These are phyloP conservation scores for Myiozetetes cayanensis DNA, from an alignment of 2,113 vertebrate genomes.

Conservation along the genomic window DNA sequence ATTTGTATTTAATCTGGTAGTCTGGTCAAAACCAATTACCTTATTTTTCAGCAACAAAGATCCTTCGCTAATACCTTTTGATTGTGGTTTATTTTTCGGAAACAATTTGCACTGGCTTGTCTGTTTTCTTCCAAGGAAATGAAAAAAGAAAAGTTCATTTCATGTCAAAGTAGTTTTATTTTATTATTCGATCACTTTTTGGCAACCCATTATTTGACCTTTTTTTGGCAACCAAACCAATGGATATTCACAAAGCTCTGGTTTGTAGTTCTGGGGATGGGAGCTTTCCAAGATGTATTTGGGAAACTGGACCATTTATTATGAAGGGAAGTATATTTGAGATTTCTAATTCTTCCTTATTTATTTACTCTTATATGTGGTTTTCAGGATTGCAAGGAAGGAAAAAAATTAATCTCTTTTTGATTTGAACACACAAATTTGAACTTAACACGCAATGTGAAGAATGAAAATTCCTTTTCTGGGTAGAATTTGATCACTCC, in stretches of 20 bases:
- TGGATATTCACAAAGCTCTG: constrained; percentile 16
- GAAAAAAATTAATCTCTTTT: background rate
- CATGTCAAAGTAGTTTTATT: background rate
- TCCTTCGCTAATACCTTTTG: background rate
- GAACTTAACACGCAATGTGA: background rate
- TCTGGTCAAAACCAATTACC: background rate
- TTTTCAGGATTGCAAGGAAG: background rate
- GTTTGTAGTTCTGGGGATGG: background rate
- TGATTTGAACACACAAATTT: background rate
- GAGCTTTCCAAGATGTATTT: background rate
- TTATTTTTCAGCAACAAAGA: background rate
- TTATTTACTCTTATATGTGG: background rate
- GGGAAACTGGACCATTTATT: background rate
- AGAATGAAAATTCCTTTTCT: background rate
- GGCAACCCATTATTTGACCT: background rate
- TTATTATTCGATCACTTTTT: constrained; percentile 24
- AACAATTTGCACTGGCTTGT: background rate
- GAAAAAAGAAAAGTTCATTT: constrained; percentile 6
- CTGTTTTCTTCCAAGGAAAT: background rate
- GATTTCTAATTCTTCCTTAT: background rate
- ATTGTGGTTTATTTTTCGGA: background rate
- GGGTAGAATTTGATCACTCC: background rate
- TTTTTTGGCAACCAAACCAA: background rate
- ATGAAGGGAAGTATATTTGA: background rate
- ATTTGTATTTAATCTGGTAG: background rate